phyloP scores from a whole-genome alignment of 2,797 vertebrate species.

The Sebastes glaucus region DNA sequence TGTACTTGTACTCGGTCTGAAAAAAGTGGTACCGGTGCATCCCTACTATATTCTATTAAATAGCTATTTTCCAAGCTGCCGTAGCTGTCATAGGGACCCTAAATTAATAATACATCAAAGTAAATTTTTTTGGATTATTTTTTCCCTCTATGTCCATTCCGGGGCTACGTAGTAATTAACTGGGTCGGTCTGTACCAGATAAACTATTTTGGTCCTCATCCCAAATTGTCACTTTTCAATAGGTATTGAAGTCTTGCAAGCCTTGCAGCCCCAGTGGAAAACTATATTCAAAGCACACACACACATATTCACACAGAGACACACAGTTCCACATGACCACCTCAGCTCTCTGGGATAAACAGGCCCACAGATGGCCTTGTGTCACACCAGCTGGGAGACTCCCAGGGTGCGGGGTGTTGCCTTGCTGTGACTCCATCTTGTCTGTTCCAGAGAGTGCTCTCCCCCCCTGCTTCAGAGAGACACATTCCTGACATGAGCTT shows the following conservation, averaged over 20 bases:
- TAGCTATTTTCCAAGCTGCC: not conserved
- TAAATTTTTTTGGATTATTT: not conserved
- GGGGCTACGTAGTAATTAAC: conserved; percentile 12
- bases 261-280: conserved; percentile 23
- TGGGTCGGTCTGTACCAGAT: conserved; percentile 33
- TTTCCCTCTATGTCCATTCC: not conserved
- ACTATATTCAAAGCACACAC: conserved; percentile 39
- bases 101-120: not conserved
- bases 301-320: conserved; percentile 19
- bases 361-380: conserved; percentile 76
- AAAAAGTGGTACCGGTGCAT: too few species aligned
- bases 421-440: conserved; percentile 77
- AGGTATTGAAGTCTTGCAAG: conserved; percentile 6
- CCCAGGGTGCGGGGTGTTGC: conserved; percentile 63
- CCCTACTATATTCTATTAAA: not conserved
- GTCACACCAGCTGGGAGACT: conserved; percentile 76
- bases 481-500: conserved; percentile 35
- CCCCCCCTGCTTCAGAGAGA: conserved; percentile 17
- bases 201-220: conserved; percentile 45
- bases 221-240: conserved; percentile 43
- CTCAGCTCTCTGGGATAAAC: conserved; percentile 63
- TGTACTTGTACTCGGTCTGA: too few species aligned
- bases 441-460: conserved; percentile 44
- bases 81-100: not conserved
- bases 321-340: conserved; percentile 52